Percentiles rank a stretch among this genome's conserved stretches.
These are phyloP conservation scores for Cheilinus undulatus DNA, from an alignment of 2,113 vertebrate genomes.

Conservation along the genomic window DNA sequence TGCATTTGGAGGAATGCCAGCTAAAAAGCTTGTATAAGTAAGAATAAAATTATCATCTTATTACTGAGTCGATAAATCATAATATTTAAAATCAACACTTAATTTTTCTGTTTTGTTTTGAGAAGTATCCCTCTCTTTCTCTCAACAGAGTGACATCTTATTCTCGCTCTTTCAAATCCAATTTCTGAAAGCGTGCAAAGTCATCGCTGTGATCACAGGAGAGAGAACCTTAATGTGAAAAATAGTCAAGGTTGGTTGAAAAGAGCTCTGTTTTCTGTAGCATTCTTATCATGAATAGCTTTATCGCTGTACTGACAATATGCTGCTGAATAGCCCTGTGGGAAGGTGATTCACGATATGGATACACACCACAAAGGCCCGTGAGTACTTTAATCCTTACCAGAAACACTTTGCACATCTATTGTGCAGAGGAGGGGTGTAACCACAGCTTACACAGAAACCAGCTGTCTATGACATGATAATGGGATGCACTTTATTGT, in stretches of 20 bases:
- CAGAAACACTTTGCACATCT: slow-evolving; percentile 37
- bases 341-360: slow-evolving; percentile 58
- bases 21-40: background rate
- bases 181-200: slow-evolving; percentile 24
- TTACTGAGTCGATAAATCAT: too few species aligned
- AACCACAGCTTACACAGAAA: slow-evolving; percentile 11
- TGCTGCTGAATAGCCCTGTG: slow-evolving; percentile 46
- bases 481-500: slow-evolving; percentile 9
- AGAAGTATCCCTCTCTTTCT: too few species aligned
- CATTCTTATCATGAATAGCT: slow-evolving; percentile 55
- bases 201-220: slow-evolving; percentile 5
- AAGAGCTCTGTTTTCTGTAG: slow-evolving; percentile 40
- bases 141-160: background rate
- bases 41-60: too few species aligned
- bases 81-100: too few species aligned
- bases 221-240: slow-evolving; percentile 14
- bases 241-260: slow-evolving; percentile 50
- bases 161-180: background rate
- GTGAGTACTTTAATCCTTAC: slow-evolving; percentile 42
- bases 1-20: background rate
- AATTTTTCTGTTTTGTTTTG: too few species aligned
- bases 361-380: slow-evolving; percentile 47
- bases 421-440: slow-evolving; percentile 33
- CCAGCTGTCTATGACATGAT: slow-evolving; percentile 33
- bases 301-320: slow-evolving; percentile 58